Evolutionary conservation across 37 sponge, comb jelly and placozoan species (phyloP).

Genomic region (Eunapius fragilis): DNA sequence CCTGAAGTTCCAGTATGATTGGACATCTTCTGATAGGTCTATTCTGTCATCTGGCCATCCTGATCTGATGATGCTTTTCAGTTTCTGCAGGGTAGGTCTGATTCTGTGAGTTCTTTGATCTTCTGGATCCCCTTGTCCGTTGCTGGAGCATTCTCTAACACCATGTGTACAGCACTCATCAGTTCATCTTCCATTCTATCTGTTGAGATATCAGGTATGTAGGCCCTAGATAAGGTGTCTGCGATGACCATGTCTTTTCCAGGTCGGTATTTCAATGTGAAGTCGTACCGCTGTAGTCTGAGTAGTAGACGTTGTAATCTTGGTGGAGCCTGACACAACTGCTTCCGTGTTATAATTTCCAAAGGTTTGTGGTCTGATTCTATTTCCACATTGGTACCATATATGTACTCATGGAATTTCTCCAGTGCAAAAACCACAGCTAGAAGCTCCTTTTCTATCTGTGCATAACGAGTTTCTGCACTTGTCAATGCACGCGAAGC

Average conservation of each 20-base stretch:
- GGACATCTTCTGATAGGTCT: no score
- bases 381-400: conserved; percentile 16
- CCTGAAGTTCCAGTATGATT: no score
- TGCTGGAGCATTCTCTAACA: neutral
- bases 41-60: neutral
- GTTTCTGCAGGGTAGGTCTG: neutral
- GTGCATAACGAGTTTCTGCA: conserved; percentile 12
- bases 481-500: conserved; percentile 32
- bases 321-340: conserved; percentile 31
- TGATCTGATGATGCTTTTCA: neutral
- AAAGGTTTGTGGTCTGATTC: conserved; percentile 53
- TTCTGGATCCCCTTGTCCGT: neutral
- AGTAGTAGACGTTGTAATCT: conserved; percentile 39
- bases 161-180: neutral
- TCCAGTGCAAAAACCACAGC: conserved; percentile 22
- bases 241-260: conserved; percentile 21
- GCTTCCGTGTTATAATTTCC: conserved; percentile 22
- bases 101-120: neutral
- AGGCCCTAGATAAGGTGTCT: conserved; percentile 23
- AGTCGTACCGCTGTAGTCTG: conserved; percentile 23
- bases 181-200: neutral
- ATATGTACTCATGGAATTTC: conserved; percentile 39
- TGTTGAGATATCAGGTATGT: neutral
- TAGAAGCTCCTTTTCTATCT: conserved; percentile 32
- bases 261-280: conserved; percentile 13